Evolutionary conservation across 2,888 invertebrate genomes (phyloP).

Genomic region (Amphipoea oculea): DNA sequence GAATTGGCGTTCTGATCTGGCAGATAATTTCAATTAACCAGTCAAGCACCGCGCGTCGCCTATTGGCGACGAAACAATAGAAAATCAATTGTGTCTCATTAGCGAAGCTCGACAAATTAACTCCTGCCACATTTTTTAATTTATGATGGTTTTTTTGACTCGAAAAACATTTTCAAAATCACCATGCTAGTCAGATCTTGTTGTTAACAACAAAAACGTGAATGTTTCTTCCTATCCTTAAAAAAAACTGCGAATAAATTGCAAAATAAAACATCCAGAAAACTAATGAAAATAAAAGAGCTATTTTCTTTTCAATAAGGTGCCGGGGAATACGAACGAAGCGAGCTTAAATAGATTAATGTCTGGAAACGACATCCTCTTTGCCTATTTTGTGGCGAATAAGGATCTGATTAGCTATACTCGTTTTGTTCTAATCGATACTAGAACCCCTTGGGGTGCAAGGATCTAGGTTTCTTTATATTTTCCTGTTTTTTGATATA

Average conservation of each 20-base stretch:
- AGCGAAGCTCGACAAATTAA: too few relatives aligned
- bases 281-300: slow-evolving; percentile 17
- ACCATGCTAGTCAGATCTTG: not conserved
- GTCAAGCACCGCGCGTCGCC: too few relatives aligned
- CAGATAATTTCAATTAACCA: not conserved
- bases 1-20: not conserved
- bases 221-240: not conserved
- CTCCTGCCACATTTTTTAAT: not conserved
- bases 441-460: slow-evolving; percentile 8
- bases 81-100: too few relatives aligned
- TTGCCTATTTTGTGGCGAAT: slow-evolving; percentile 54
- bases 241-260: slow-evolving; percentile 1
- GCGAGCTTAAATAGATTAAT: slow-evolving; percentile 47
- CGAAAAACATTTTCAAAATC: too few relatives aligned
- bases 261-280: slow-evolving; percentile 1
- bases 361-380: slow-evolving; percentile 25
- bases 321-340: slow-evolving; percentile 34
- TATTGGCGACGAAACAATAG: too few relatives aligned
- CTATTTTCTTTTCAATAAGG: slow-evolving; percentile 31
- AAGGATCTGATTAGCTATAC: slow-evolving; percentile 47
- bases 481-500: not conserved
- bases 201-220: not conserved
- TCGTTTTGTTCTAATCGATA: slow-evolving; percentile 40
- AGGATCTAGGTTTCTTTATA: not conserved
- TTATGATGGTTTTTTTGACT: too few relatives aligned